A percentile compares a stretch with the other conserved stretches of the same genome.
Evolutionary conservation across 2,888 invertebrate species (phyloP).

Genomic region (Phanerotoma sp.): DNA sequence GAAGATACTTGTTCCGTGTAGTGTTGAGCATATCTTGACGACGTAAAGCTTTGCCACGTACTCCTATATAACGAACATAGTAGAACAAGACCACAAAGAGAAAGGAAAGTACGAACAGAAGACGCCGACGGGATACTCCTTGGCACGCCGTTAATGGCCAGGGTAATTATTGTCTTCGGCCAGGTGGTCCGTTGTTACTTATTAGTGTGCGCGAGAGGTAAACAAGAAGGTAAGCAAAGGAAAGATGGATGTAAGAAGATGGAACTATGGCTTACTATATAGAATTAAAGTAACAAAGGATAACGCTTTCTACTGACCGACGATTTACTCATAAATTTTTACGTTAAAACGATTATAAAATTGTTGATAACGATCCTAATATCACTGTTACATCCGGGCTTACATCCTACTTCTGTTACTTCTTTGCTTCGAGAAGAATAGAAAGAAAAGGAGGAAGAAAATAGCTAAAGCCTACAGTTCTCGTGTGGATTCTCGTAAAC

Average conservation of each 20-base stretch:
- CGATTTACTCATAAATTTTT: constrained; percentile 14
- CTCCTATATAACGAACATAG: constrained; percentile 6
- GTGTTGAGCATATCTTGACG: not conserved
- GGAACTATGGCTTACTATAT: not conserved
- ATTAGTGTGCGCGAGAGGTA: constrained; percentile 35
- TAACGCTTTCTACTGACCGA: not conserved
- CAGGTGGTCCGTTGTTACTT: constrained; percentile 50
- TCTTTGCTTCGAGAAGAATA: not conserved
- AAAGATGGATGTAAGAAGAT: not conserved
- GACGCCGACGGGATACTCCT: constrained; percentile 28
- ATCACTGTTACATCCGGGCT: constrained; percentile 9
- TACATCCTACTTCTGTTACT: not conserved
- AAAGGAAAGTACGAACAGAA: constrained; percentile 7
- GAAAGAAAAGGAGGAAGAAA: not conserved
- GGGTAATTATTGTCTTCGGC: constrained; percentile 50
- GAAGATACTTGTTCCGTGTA: not conserved
- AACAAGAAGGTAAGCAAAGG: constrained; percentile 1
- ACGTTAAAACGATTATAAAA: constrained; percentile 7
- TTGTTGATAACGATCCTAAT: constrained; percentile 13
- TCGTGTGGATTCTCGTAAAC: constrained; percentile 36
- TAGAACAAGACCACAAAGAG: not conserved
- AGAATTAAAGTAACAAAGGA: constrained; percentile 6
- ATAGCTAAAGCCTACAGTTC: constrained; percentile 7
- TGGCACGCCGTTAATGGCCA: constrained; percentile 47
- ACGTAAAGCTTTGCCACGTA: not conserved